Evolutionary conservation across 2,888 invertebrate species (phyloP).

Genomic region (Drosophila formosana): DNA sequence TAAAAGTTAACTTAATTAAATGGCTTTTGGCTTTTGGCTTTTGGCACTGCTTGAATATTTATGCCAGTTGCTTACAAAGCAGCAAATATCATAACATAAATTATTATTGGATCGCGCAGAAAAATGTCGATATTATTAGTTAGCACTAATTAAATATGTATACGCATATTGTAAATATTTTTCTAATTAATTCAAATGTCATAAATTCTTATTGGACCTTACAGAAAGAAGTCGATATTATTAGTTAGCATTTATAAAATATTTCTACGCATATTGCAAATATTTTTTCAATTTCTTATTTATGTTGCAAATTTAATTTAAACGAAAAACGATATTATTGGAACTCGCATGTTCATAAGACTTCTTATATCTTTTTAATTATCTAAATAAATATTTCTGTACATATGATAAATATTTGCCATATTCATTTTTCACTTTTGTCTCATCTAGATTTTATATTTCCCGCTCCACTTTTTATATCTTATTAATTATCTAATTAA

Average conservation of each 20-base stretch:
- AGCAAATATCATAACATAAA: slow-evolving; percentile 4
- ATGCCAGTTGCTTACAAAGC: slow-evolving; percentile 40
- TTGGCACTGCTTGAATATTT: slow-evolving; percentile 67
- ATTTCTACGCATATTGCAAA: background rate
- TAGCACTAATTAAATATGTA: background rate
- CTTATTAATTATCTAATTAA: too few species aligned
- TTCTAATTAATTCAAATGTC: too few species aligned
- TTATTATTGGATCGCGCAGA: slow-evolving; percentile 2
- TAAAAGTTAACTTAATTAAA: slow-evolving; percentile 81
- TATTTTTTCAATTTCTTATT: background rate
- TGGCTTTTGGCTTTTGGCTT: slow-evolving; percentile 66
- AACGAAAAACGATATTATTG: too few species aligned
- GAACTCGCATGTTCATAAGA: too few species aligned
- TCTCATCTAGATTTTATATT: too few species aligned
- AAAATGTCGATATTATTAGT: background rate
- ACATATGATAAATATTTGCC: too few species aligned
- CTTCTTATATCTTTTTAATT: too few species aligned
- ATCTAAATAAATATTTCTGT: too few species aligned
- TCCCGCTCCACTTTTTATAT: too few species aligned
- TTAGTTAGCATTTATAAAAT: background rate
- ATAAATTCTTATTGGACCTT: slow-evolving; percentile 8
- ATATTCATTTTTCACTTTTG: too few species aligned
- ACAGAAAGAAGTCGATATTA: background rate
- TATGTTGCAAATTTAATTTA: too few species aligned
- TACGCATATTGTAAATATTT: background rate